Percentiles rank a stretch among this genome's conserved stretches.
Evolutionary conservation across 2,888 invertebrate genomes (phyloP).

Genomic region (Spilosoma lubricipeda): DNA sequence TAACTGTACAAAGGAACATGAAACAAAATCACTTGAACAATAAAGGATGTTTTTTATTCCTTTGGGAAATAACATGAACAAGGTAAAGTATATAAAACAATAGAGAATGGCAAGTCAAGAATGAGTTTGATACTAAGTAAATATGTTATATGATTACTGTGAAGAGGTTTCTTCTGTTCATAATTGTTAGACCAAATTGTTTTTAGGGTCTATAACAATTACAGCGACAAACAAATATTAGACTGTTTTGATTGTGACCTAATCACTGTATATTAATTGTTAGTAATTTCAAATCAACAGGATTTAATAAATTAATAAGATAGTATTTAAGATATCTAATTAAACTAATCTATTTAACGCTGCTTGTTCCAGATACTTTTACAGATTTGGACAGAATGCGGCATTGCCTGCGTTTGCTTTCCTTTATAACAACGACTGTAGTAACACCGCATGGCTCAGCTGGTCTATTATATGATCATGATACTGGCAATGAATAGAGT

Average conservation of each 20-base stretch:
- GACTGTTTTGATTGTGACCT: neutral
- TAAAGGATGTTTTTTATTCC: neutral
- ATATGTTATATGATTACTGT: constrained; percentile 1
- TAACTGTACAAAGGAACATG: neutral
- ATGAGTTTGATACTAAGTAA: constrained; percentile 6
- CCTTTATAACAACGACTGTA: too few relatives aligned
- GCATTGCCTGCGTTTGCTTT: too few relatives aligned
- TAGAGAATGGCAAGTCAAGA: neutral
- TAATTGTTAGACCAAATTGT: neutral
- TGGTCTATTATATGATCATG: neutral
- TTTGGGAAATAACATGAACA: constrained; percentile 9
- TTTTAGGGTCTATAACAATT: neutral
- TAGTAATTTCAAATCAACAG: too few relatives aligned
- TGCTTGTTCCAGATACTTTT: too few relatives aligned
- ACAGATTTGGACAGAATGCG: too few relatives aligned
- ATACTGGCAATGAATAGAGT: neutral
- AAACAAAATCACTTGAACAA: neutral
- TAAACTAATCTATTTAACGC: too few relatives aligned
- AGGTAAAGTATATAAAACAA: neutral
- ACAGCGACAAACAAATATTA: neutral
- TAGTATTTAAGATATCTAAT: too few relatives aligned
- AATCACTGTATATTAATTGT: neutral
- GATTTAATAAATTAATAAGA: too few relatives aligned
- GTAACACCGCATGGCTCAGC: too few relatives aligned
- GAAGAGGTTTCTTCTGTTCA: constrained; percentile 7